Conservation (phyloP, 2,888 invertebrate genomes). For the Clitarchus hookeri region DNA sequence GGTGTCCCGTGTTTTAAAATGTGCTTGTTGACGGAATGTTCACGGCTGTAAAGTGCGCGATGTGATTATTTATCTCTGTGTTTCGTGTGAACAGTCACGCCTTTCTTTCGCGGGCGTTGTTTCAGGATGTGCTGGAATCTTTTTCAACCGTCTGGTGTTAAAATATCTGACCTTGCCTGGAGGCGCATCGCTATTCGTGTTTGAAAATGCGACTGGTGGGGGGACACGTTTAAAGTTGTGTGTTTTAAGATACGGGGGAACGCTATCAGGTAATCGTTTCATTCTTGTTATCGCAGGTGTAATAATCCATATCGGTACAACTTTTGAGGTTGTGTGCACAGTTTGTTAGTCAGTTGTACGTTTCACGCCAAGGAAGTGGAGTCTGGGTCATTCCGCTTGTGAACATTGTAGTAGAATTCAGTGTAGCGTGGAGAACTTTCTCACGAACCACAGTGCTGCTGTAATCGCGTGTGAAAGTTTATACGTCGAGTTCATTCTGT, state of each 20-base stretch:
- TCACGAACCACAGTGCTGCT: not conserved
- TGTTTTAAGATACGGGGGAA: not conserved
- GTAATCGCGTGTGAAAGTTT: not conserved
- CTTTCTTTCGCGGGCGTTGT: not conserved
- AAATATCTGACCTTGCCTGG: not conserved
- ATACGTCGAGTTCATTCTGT: not conserved
- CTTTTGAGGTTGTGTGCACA: not conserved
- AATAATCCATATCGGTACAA: not conserved
- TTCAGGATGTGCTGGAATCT: not conserved
- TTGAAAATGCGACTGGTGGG: not conserved
- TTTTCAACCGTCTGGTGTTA: not conserved
- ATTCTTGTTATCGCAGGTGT: not conserved
- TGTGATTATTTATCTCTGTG: not conserved
- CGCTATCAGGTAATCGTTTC: not conserved
- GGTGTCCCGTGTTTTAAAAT: not conserved
- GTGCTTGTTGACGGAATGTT: not conserved
- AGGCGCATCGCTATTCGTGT: slow-evolving; percentile 2
- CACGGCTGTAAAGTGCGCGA: not conserved
- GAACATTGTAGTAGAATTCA: not conserved
- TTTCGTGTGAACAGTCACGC: not conserved
- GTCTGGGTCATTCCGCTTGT: not conserved
- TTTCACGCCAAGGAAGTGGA: not conserved
- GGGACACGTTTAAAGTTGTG: not conserved
- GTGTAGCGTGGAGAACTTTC: not conserved
- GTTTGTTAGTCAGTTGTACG: not conserved